These are phyloP conservation scores for Gymnocheta viridis DNA, from an alignment of 2,888 invertebrate genomes.

Conservation along the genomic window DNA sequence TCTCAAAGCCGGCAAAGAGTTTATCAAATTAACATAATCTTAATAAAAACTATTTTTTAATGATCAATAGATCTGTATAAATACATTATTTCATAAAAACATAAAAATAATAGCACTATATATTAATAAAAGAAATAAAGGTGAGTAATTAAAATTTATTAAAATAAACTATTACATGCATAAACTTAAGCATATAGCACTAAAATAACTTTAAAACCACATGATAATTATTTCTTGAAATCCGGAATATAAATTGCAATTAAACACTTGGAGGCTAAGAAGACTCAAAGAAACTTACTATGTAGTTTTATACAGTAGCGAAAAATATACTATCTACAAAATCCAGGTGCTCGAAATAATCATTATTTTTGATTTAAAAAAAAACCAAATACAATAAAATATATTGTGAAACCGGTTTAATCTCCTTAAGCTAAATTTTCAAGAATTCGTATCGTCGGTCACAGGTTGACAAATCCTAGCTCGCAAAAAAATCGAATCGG, in stretches of 20 bases:
- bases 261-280: slow-evolving; percentile 11
- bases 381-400: too few relatives aligned
- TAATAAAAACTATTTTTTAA: slow-evolving; percentile 9
- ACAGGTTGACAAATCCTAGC: too few relatives aligned
- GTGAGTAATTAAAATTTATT: slow-evolving; percentile 24
- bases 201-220: slow-evolving; percentile 34
- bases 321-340: too few relatives aligned
- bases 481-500: too few relatives aligned
- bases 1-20: not conserved
- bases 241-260: slow-evolving; percentile 25
- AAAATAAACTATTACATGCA: slow-evolving; percentile 33
- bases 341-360: too few relatives aligned
- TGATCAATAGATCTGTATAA: slow-evolving; percentile 18
- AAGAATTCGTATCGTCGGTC: too few relatives aligned
- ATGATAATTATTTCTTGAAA: slow-evolving; percentile 43
- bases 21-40: not conserved
- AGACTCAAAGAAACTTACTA: too few relatives aligned
- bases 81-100: not conserved
- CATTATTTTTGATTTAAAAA: too few relatives aligned
- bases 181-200: slow-evolving; percentile 11
- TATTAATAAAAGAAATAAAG: slow-evolving; percentile 4
- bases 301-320: too few relatives aligned
- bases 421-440: too few relatives aligned
- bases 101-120: not conserved
- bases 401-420: too few relatives aligned